phyloP scores from a whole-genome alignment of 2,888 invertebrate genomes.

The Lysandra bellargus region DNA sequence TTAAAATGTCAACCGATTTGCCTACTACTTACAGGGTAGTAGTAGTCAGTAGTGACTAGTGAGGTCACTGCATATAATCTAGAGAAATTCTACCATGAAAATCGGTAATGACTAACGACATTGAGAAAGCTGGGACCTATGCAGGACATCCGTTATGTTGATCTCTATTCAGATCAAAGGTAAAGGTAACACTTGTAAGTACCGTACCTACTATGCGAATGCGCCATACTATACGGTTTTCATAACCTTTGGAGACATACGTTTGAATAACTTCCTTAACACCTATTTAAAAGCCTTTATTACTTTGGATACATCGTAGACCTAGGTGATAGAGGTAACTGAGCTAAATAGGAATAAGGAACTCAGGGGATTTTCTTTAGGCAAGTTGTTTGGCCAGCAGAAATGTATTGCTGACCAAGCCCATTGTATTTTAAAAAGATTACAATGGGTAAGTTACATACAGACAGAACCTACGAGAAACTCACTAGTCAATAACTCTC shows the following conservation, averaged over 20 bases:
- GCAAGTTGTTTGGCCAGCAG: too few relatives aligned
- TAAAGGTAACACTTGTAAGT: neutral
- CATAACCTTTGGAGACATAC: neutral
- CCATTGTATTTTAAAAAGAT: too few relatives aligned
- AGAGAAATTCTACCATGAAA: neutral
- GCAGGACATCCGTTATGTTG: constrained; percentile 1
- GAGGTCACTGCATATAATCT: neutral
- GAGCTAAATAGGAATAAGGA: too few relatives aligned
- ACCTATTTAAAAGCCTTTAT: neutral
- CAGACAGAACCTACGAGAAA: neutral
- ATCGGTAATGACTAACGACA: constrained; percentile 11
- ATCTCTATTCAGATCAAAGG: constrained; percentile 10
- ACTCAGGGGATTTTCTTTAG: too few relatives aligned
- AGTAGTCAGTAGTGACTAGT: too few relatives aligned
- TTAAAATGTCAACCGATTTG: neutral
- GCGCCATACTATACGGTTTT: neutral
- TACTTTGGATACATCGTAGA: too few relatives aligned
- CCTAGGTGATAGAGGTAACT: too few relatives aligned
- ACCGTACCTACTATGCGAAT: too few relatives aligned
- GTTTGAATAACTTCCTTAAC: neutral
- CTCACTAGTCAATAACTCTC: neutral
- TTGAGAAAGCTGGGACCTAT: constrained; percentile 10
- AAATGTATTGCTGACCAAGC: too few relatives aligned
- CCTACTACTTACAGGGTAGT: neutral
- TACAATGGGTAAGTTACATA: neutral